A percentile compares a stretch with the other conserved stretches of the same genome.
phyloP scores from a whole-genome alignment of 1,140 invertebrate genomes.

The Trichoplusia ni region DNA sequence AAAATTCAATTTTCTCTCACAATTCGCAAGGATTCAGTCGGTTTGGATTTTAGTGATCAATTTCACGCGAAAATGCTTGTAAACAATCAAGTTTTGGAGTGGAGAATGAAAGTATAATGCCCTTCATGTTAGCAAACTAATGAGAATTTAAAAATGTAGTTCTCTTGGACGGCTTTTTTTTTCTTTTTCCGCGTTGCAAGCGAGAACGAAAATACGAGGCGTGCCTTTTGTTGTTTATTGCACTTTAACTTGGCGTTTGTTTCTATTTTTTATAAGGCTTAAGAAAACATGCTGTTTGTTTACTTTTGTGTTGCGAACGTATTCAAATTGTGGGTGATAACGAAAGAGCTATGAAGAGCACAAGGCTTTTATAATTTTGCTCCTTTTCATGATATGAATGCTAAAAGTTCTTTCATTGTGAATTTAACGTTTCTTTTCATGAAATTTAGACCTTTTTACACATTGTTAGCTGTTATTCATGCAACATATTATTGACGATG shows the following conservation, averaged over 20 bases:
- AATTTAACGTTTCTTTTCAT: too few species aligned
- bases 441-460: too few species aligned
- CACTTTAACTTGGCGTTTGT: background rate
- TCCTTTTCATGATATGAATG: too few species aligned
- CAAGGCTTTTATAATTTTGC: too few species aligned
- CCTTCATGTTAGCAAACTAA: constrained; percentile 27
- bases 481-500: too few species aligned
- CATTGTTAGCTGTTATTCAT: too few species aligned
- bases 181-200: background rate
- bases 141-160: constrained; percentile 39
- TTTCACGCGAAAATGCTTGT: constrained; percentile 26
- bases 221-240: constrained; percentile 16
- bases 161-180: background rate
- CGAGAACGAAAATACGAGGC: constrained; percentile 11
- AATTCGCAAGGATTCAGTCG: constrained; percentile 12
- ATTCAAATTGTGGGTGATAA: background rate
- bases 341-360: too few species aligned
- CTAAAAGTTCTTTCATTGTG: too few species aligned
- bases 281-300: background rate
- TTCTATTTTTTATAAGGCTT: constrained; percentile 14
- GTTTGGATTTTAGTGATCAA: constrained; percentile 32
- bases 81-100: constrained; percentile 22
- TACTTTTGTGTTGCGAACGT: background rate
- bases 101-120: constrained; percentile 22
- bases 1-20: constrained; percentile 54